Conservation (phyloP, 2,113 vertebrate genomes). For the Cranoglanis bouderius region DNA sequence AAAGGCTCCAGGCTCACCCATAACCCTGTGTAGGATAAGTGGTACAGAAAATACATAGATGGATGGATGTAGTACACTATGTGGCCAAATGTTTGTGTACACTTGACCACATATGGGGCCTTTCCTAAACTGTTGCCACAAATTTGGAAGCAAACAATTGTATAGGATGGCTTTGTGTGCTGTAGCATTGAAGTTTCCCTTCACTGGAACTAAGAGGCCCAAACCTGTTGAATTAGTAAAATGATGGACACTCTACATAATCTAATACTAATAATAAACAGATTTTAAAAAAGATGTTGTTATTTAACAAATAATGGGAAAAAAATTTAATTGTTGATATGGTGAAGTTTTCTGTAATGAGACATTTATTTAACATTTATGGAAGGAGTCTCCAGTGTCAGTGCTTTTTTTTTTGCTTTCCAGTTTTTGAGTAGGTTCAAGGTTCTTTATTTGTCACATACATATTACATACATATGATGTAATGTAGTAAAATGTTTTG, state of each 20-base stretch:
- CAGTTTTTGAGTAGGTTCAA: background rate
- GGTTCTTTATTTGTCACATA: too few species aligned
- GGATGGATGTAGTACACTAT: background rate
- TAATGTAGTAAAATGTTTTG: too few species aligned
- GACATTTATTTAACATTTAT: background rate
- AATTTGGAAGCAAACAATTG: background rate
- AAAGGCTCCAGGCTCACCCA: too few species aligned
- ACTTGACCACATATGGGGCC: background rate
- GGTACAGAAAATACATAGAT: too few species aligned
- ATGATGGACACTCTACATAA: background rate
- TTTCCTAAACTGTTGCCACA: background rate
- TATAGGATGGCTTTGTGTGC: background rate
- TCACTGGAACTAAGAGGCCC: background rate
- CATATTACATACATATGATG: too few species aligned
- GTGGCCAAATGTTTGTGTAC: background rate
- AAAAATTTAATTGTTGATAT: background rate
- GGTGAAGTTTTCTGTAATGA: background rate
- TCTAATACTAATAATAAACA: background rate
- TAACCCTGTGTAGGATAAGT: too few species aligned
- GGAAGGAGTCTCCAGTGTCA: background rate
- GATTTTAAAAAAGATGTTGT: too few species aligned
- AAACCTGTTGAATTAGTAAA: background rate
- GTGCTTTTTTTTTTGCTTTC: too few species aligned
- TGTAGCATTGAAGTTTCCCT: background rate
- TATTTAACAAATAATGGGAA: background rate